A percentile compares a stretch with the other conserved stretches of the same genome.
Evolutionary conservation across 1,140 invertebrate species (phyloP).

Genomic region (Hyles vespertilio): DNA sequence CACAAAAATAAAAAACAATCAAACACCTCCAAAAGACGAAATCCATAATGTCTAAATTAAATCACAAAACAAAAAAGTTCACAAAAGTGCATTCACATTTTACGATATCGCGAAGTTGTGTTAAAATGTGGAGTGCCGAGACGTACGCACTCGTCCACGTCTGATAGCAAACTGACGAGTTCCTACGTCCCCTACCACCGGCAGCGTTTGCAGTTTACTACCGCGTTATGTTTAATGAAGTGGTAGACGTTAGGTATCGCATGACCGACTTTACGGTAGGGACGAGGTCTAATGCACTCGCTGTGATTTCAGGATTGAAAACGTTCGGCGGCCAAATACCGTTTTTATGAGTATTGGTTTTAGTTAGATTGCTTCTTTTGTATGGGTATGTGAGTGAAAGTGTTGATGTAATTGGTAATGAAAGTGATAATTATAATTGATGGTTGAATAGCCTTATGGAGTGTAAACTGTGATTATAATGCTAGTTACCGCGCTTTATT

Average conservation of each 20-base stretch:
- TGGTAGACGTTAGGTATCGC: slow-evolving; percentile 22
- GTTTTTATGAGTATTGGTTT: not conserved
- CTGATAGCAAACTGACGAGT: too few species aligned
- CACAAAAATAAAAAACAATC: slow-evolving; percentile 12
- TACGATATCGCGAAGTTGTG: too few species aligned
- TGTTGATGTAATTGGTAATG: too few species aligned
- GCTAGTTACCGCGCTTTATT: too few species aligned
- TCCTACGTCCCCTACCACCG: too few species aligned
- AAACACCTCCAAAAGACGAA: slow-evolving; percentile 18
- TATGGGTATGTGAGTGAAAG: too few species aligned
- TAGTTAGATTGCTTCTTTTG: not conserved
- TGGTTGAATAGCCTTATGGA: too few species aligned
- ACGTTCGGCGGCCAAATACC: not conserved
- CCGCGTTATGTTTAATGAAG: slow-evolving; percentile 23
- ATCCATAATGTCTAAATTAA: slow-evolving; percentile 24
- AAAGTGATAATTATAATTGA: too few species aligned
- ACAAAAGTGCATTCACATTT: too few species aligned
- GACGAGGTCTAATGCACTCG: slow-evolving; percentile 4
- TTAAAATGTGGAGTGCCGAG: too few species aligned
- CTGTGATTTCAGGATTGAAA: slow-evolving; percentile 3
- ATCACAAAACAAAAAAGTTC: not conserved
- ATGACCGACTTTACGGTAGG: slow-evolving; percentile 10
- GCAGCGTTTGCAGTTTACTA: not conserved
- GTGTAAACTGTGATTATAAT: too few species aligned
- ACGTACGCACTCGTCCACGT: too few species aligned